Base-by-base conservation (phyloP, 2,888 invertebrate species). In the Hedya salicella region DNA sequence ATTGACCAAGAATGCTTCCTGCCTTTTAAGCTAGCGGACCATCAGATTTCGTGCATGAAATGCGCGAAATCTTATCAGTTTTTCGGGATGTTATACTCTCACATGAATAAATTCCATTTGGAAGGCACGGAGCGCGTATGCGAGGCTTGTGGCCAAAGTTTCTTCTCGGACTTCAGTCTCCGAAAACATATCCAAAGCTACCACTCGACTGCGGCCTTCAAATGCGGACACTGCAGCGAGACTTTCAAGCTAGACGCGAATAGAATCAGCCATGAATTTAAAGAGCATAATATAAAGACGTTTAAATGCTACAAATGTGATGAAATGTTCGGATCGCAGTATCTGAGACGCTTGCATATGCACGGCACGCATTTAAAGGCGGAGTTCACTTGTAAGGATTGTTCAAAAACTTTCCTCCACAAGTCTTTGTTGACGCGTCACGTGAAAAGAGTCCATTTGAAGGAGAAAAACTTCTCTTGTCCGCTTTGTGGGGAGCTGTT, bases 301-400 rank as follows among this genome's bases (percentile, higher is more conserved):
- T 68, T 61, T 16, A 67, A 71, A 57, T 69, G 71, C 11, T 61
- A 67, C 3, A 64, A 68, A 39, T 69, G 71, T 32, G 39, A 64
- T 2, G 69, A 70, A 14, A 44, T 42, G 25, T 70, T 68, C 39
- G 63, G 59, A 4, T 65, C 65, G 14, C 50, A 56, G 9, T 67
- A 69, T 8, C 32, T 64, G 17, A 46, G 56, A n/a, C 42, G 60
- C 2, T 17, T 62, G 5, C 62, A 62, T 6, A 46, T 62, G 50
- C 56, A 67, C 13, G 60, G 46, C 0, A 56, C 63, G 17, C 63
- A 69, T 53, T 40, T 61, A 1, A 67, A 56, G 4, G 21, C 60
- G 8, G 56, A 64, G n/a, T 67, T 67, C 30, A 49, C 62, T 0
- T 69, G 69, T 13, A 48, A 62, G 39, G 46, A 59, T 3, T 69